Evolutionary conservation across 2,113 vertebrate species (phyloP), one percentile per base, ranked within the genome.

Genomic region (Damaliscus lunatus): DNA sequence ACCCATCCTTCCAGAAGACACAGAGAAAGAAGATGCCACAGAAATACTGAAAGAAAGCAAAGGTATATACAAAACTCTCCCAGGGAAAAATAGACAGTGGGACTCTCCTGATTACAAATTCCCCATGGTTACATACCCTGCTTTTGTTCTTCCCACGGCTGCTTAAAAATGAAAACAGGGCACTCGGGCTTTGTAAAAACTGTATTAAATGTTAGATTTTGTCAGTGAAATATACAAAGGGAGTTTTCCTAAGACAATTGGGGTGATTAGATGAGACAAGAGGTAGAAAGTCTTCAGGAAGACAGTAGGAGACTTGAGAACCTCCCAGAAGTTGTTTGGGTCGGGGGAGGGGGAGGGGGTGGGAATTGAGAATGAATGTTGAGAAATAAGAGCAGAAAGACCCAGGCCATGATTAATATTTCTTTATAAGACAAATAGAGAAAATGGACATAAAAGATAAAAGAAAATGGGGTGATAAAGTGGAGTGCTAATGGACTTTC

Each of bases 31-130:
- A 90, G 98, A 98, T 60, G 97, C 91, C 13, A 99, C 99, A 90
- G 98, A 99, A 90, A 99, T 98, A 43, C 88, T 98, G 23, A 98
- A 98, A 87, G 99, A 99, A 98, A 98, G 99, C 90, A 99, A 98
- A 98, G 99, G 99, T 99, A 88, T 83, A 27, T 2, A 57, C 3
- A 50, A 48, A 6, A 93, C 29, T 92, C 19, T 53, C n/a, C 29
- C 48, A 36, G 52, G 88, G 60, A n/a, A 77, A 83, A 86, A 50
- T 6, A 40, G 48, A 94, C 7, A n/a, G 53, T 11, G 53, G 36
- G 23, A 74, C n/a, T 64, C 52, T 71, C 57, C 50, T 62, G 43
- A 71, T 83, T 25, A 90, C 29, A 92, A 27, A 71, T 48, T 40
- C 59, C 25, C 6, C 8, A 6, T 62, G 60, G 1, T 67, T 91